Percentiles rank a stretch among this genome's conserved stretches.
Evolutionary conservation across 2,888 invertebrate genomes (phyloP).

Genomic region (Cryptosula pallasiana): DNA sequence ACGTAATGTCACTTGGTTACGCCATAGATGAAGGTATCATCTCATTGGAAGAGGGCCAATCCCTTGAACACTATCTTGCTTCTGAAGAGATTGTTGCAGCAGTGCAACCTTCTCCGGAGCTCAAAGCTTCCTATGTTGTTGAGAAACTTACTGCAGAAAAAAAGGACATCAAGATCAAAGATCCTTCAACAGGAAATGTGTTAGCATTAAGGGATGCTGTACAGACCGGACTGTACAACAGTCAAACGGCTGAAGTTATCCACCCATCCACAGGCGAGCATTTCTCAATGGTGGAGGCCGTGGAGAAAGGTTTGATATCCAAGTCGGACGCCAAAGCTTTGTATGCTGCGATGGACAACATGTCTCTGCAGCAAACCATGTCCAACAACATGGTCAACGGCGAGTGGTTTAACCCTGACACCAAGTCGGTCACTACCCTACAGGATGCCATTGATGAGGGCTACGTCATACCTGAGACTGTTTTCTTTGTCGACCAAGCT

Average conservation of each 20-base stretch:
- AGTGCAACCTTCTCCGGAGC: not conserved
- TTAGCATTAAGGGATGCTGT: slow-evolving; percentile 19
- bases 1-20: not conserved
- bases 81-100: not conserved
- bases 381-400: slow-evolving; percentile 22
- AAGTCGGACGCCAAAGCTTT: slow-evolving; percentile 14
- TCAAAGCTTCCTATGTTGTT: slow-evolving; percentile 12
- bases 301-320: slow-evolving; percentile 22
- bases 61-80: not conserved
- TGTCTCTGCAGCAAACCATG: slow-evolving; percentile 8
- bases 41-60: not conserved
- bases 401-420: slow-evolving; percentile 15
- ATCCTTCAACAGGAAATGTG: not conserved
- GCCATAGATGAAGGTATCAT: slow-evolving; percentile 18
- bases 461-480: slow-evolving; percentile 18
- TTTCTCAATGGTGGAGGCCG: slow-evolving; percentile 37
- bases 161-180: not conserved
- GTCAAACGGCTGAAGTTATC: slow-evolving; percentile 56
- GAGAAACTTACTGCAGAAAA: slow-evolving; percentile 3
- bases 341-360: slow-evolving; percentile 14
- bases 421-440: not conserved
- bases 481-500: slow-evolving; percentile 15
- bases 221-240: not conserved
- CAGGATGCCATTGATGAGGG: slow-evolving; percentile 15
- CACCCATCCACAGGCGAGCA: slow-evolving; percentile 41